Percentiles rank a stretch among this genome's conserved stretches.
phyloP scores from a whole-genome alignment of 2,888 invertebrate species.

The Willowsia nigromaculata region DNA sequence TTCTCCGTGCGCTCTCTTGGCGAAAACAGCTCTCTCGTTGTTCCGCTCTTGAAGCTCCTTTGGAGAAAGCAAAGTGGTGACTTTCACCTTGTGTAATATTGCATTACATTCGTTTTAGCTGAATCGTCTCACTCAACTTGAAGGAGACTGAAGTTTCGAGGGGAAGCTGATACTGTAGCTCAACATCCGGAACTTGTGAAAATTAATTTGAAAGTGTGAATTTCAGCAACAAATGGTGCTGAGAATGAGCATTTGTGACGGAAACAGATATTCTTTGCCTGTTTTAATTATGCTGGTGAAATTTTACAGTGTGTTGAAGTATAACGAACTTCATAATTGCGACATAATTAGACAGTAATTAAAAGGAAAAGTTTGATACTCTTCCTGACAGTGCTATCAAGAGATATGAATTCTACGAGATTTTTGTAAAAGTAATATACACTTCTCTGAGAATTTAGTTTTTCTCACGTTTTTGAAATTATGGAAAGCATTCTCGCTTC shows the following conservation, averaged over 20 bases:
- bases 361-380: neutral
- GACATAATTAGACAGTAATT: constrained; percentile 6
- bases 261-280: neutral
- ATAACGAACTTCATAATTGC: neutral
- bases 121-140: neutral
- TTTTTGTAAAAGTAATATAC: neutral
- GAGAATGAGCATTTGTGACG: neutral
- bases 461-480: neutral
- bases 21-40: constrained; percentile 43
- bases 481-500: neutral
- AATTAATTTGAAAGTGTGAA: neutral
- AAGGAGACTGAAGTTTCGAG: neutral
- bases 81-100: neutral
- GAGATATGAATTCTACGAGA: neutral
- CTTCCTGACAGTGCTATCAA: too few species aligned
- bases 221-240: neutral
- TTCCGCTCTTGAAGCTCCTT: neutral
- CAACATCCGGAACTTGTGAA: neutral
- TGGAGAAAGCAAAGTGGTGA: neutral
- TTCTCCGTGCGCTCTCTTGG: constrained; percentile 47
- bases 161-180: neutral
- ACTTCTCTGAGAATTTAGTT: neutral
- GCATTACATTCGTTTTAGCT: neutral
- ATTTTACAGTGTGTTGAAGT: neutral
- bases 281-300: neutral